A percentile compares a stretch with the other conserved stretches of the same genome.
Conservation (phyloP, 2,888 invertebrate genomes). For the Didymodactylos carnosus region DNA sequence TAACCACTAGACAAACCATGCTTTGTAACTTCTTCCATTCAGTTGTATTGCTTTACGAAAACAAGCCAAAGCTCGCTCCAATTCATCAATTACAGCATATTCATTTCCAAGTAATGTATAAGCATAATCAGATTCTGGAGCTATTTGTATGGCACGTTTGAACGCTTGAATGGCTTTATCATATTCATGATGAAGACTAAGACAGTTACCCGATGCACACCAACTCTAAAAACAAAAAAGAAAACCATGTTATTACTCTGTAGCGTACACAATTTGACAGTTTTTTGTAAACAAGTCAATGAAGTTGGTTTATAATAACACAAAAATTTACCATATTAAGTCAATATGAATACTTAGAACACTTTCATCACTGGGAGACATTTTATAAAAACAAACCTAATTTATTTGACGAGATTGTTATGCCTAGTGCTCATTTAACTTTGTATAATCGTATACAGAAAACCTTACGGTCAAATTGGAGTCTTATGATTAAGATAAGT, state of each 20-base stretch:
- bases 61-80: conserved; percentile 82
- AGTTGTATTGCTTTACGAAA: conserved; percentile 75
- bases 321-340: too few relatives aligned
- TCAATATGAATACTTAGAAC: too few relatives aligned
- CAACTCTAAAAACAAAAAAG: conserved; percentile 49
- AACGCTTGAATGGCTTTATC: conserved; percentile 93
- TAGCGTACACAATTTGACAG: too few relatives aligned
- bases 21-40: conserved; percentile 82
- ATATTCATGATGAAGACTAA: conserved; percentile 87
- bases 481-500: too few relatives aligned
- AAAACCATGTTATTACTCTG: neutral
- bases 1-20: conserved; percentile 60
- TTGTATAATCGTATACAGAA: too few relatives aligned
- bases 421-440: too few relatives aligned
- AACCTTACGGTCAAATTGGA: too few relatives aligned
- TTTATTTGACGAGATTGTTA: too few relatives aligned
- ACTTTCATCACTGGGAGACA: too few relatives aligned
- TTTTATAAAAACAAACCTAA: too few relatives aligned
- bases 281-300: too few relatives aligned
- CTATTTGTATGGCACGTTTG: conserved; percentile 71
- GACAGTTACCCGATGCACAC: conserved; percentile 90
- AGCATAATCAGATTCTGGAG: conserved; percentile 77
- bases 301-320: too few relatives aligned
- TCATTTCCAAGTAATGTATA: conserved; percentile 90
- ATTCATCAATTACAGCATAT: conserved; percentile 80